Conservation (phyloP, 92 coral and sea anemone species). For the Epizoanthus rinbou region DNA sequence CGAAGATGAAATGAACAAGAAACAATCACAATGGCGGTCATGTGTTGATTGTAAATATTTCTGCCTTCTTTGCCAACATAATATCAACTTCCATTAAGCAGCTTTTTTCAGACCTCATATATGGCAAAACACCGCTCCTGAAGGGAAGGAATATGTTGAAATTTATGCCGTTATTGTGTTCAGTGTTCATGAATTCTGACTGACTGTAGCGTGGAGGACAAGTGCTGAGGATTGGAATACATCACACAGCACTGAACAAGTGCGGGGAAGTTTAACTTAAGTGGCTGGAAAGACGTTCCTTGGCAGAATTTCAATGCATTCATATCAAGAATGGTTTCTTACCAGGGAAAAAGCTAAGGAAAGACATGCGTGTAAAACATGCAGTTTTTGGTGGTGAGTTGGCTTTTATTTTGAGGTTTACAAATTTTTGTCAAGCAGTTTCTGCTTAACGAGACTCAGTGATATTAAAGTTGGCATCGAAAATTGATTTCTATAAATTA, state of each 20-base stretch:
- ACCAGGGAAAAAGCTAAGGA: neutral
- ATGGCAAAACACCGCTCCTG: too few relatives aligned
- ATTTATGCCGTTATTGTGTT: too few relatives aligned
- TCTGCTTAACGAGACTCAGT: neutral
- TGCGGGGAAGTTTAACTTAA: neutral
- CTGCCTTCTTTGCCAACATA: neutral
- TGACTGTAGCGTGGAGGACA: neutral
- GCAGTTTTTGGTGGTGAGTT: slow-evolving; percentile 35
- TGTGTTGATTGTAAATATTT: neutral
- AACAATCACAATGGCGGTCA: neutral
- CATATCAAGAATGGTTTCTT: slow-evolving; percentile 13
- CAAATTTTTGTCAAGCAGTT: neutral
- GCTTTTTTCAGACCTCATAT: too few relatives aligned
- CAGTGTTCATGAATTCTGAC: too few relatives aligned
- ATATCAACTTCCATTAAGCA: neutral
- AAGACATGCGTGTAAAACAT: slow-evolving; percentile 45
- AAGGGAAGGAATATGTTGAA: too few relatives aligned
- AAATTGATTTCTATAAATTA: neutral
- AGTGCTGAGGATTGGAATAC: neutral
- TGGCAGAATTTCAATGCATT: neutral
- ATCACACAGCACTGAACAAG: neutral
- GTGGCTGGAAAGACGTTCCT: neutral
- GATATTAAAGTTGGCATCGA: neutral
- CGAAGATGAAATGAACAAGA: neutral
- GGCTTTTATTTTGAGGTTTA: neutral